These are phyloP conservation scores for Sarcoramphus papa DNA, from an alignment of 2,797 vertebrate genomes.

Conservation along the genomic window DNA sequence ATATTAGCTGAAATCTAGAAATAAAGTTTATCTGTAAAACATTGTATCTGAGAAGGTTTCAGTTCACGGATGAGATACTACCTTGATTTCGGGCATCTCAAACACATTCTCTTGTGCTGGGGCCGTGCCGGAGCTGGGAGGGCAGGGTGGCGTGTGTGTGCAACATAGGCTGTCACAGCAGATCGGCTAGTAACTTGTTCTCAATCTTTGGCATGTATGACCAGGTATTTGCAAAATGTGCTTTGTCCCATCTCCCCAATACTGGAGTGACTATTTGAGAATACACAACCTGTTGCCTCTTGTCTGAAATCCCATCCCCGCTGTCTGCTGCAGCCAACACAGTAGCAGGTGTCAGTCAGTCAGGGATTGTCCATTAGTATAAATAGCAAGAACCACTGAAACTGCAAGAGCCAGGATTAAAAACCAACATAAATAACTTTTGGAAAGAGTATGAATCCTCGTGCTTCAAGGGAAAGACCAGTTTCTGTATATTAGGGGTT, in stretches of 20 bases:
- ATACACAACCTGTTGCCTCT: background rate
- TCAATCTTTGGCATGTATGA: background rate
- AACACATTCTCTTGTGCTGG: background rate
- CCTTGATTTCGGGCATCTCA: background rate
- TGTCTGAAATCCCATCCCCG: background rate
- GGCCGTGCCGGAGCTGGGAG: background rate
- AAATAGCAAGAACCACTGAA: background rate
- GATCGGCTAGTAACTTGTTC: background rate
- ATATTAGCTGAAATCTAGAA: constrained; percentile 24
- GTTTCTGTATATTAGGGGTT: too few species aligned
- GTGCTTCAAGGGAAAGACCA: background rate
- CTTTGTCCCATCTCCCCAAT: background rate
- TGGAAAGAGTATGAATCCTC: background rate
- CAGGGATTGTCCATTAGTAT: background rate
- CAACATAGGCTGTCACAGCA: accelerated
- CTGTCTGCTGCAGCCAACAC: background rate
- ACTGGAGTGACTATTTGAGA: background rate
- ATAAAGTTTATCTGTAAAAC: background rate
- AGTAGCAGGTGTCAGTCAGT: too few species aligned
- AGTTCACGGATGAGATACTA: background rate
- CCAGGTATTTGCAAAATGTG: background rate
- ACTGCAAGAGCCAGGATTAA: background rate
- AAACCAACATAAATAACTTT: background rate
- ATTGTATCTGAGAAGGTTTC: background rate
- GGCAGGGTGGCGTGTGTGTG: background rate